Base-by-base conservation (phyloP, 1,140 invertebrate species). In the Caenorhabditis latens region DNA sequence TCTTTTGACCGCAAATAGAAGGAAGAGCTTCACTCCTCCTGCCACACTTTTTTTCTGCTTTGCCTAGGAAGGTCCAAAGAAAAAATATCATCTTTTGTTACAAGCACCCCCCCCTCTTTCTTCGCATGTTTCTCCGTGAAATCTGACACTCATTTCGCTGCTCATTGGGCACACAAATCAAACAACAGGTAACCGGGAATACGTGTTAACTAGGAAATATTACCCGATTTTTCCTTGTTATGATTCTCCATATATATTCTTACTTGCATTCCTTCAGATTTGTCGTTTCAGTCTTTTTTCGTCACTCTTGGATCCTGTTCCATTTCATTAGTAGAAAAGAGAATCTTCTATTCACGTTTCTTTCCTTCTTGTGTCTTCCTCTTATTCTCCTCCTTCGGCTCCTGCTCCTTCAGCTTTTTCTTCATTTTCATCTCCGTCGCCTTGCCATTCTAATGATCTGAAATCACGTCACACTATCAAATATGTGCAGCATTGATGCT, bases 141-240 rank as follows among this genome's bases (percentile, higher is more conserved):
- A 79, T 50, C n/a, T 79, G 71, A 79, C 71, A 79, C 71, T 79
- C 43, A 50, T 79, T 50, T 79, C 21, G 46, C 71, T 24, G 43
- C 71, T 79, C 71, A 63, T 63, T 63, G 61, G 61, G 61, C 21
- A 19, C 19, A 53, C 46, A 79, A 79, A 79, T 50, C 71, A 79
- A 79, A 79, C 71, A 79, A 79, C 71, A 79, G 71, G 71, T 79
- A 79, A 79, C 71, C 71, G 50, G 40, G 71, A 42, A 42, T 79
- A 24, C 71, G 46, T 79, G 46, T 42, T 40, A 71, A 71, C 16
- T 71, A 16, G 55, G 55, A 58, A 19, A 58, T 16, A n/a, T n/a
- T 7, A 16, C 11, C 55, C 19, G 14, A 7, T 58, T 19, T n/a
- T 58, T 58, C 11, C n/a, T 58, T 13, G 9, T 53, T 0, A 53